These are phyloP conservation scores for Dermochelys coriacea DNA, from an alignment of 2,797 vertebrate genomes.

Conservation along the genomic window DNA sequence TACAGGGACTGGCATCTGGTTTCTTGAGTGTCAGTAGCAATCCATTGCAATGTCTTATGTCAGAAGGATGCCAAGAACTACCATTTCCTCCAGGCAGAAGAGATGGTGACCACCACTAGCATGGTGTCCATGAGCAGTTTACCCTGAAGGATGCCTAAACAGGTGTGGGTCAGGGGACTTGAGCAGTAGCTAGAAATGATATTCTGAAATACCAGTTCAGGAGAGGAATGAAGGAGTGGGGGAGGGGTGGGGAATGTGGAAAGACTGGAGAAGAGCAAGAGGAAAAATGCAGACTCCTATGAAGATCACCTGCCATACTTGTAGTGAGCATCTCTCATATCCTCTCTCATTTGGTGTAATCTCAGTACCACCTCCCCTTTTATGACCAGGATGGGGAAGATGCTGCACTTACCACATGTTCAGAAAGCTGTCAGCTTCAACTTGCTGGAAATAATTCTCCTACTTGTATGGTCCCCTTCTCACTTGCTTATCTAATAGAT, in stretches of 20 bases:
- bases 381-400: neutral
- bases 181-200: neutral
- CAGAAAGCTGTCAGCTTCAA: fast-evolving
- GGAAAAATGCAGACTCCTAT: neutral
- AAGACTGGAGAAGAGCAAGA: neutral
- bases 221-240: no score
- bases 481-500: neutral
- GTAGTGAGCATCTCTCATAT: fast-evolving
- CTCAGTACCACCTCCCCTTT: neutral
- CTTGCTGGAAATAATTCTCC: neutral
- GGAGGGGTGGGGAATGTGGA: neutral
- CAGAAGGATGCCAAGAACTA: neutral
- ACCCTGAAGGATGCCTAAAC: neutral
- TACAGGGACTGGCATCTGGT: neutral
- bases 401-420: fast-evolving
- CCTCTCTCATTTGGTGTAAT: neutral
- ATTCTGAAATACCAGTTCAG: neutral
- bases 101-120: neutral
- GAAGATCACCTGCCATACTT: neutral
- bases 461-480: neutral
- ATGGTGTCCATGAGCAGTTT: neutral
- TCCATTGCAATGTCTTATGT: neutral
- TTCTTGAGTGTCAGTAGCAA: neutral
- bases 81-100: neutral
- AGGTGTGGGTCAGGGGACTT: neutral